Evolutionary conservation across 2,888 invertebrate species (phyloP).

Genomic region (Hemicrepidius hirtus): DNA sequence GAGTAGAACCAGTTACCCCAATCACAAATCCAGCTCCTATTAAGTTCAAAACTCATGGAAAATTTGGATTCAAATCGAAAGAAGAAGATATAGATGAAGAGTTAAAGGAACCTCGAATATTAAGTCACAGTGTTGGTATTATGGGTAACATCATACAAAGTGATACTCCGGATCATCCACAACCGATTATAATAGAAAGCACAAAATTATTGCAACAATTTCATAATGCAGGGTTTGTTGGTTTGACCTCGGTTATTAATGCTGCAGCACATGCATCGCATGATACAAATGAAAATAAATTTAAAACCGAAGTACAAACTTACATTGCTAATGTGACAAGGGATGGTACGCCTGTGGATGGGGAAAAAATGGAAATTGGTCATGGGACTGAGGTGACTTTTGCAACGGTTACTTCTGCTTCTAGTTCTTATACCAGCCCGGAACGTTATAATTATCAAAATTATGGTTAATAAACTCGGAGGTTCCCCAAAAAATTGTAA

Average conservation of each 20-base stretch:
- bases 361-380: conserved; percentile 43
- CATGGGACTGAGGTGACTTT: conserved; percentile 43
- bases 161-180: conserved; percentile 47
- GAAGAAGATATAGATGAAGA: conserved; percentile 47
- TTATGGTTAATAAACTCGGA: conserved; percentile 46
- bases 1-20: conserved; percentile 70
- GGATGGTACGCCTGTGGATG: conserved; percentile 47
- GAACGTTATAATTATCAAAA: conserved; percentile 58
- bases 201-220: conserved; percentile 63
- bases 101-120: conserved; percentile 47
- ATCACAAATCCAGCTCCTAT: conserved; percentile 69
- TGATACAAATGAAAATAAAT: conserved; percentile 38
- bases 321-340: conserved; percentile 51
- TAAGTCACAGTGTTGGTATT: conserved; percentile 52
- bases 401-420: conserved; percentile 45
- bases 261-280: conserved; percentile 35
- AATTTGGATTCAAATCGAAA: conserved; percentile 53
- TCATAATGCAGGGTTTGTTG: conserved; percentile 59
- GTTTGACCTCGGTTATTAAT: conserved; percentile 52
- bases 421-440: conserved; percentile 44
- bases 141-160: conserved; percentile 62
- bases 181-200: conserved; percentile 64
- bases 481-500: not conserved
- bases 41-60: conserved; percentile 68
- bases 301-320: conserved; percentile 54